Evolutionary conservation across 1,140 invertebrate species (phyloP).

Genomic region (Pogonus chalceus): DNA sequence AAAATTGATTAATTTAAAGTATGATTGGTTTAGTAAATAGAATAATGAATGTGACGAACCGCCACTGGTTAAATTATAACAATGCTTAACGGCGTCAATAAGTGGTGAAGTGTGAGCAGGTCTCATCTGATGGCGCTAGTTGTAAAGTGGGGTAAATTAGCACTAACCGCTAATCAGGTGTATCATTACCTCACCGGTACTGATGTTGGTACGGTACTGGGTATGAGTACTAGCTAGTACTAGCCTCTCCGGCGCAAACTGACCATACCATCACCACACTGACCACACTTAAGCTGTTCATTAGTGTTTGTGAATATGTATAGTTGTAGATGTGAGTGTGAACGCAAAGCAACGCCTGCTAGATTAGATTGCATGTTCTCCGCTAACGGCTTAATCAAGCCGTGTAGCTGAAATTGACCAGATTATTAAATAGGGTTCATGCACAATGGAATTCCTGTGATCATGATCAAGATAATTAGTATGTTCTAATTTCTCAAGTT

Average conservation of each 20-base stretch:
- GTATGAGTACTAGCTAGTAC: background rate
- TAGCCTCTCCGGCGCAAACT: background rate
- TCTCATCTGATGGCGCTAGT: no score
- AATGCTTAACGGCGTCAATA: no score
- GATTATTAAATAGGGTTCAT: background rate
- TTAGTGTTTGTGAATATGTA: no score
- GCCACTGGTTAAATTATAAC: no score
- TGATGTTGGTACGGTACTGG: background rate
- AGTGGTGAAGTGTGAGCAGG: no score
- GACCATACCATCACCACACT: background rate
- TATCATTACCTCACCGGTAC: background rate
- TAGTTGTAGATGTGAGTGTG: no score
- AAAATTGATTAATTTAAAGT: no score
- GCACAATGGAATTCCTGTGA: background rate
- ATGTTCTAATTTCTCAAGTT: no score
- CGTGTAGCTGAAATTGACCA: background rate
- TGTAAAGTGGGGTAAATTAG: background rate
- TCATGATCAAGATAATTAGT: no score
- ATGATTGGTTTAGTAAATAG: no score
- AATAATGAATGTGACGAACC: no score
- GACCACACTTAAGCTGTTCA: background rate
- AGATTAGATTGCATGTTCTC: background rate
- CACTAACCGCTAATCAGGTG: slow-evolving; percentile 3
- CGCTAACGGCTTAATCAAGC: slow-evolving; percentile 1
- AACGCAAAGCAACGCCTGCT: no score